Evolutionary conservation across 1,140 invertebrate genomes (phyloP), one percentile per base, ranked within the genome.

Genomic region (Dinothrombium tinctorium): DNA sequence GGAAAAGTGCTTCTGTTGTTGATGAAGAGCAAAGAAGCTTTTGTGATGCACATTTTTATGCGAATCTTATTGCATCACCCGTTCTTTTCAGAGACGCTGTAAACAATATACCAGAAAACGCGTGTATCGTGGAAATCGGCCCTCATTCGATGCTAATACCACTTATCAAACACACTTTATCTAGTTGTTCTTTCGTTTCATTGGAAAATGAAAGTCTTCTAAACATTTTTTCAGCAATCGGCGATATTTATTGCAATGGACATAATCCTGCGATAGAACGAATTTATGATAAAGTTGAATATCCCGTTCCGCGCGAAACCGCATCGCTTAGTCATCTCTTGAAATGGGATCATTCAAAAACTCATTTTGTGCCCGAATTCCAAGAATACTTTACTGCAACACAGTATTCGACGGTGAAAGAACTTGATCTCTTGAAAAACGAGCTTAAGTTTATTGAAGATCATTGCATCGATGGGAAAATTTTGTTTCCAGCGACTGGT

Each of bases 401-500:
- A n/a, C n/a, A n/a, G n/a, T n/a, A n/a, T n/a, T n/a, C n/a, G n/a
- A n/a, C n/a, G n/a, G n/a, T n/a, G n/a, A n/a, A n/a, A n/a, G n/a
- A n/a, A n/a, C n/a, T n/a, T 42, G 5, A 31, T 45, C 2, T 41
- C 8, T 7, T 22, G n/a, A n/a, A n/a, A n/a, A n/a, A n/a, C n/a
- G n/a, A n/a, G 8, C 6, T 11, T 20, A 19, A 35, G 15, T 8
- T 8, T 20, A 8, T 35, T 35, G 8, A 35, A 8, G 89, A 86
- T 17, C 89, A 96, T 56, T 68, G 68, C 12, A 90, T 95, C 51
- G 87, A 95, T 60, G 87, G 86, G 12, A 69, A 87, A 53, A 67
- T 90, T 24, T 59, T 96, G 4, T 95, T 84, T 63, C 89, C 89
- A 8, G 87, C 86, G 32, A 92, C 87, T 22, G 87, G 86, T 11